Conservation (phyloP, 1,140 invertebrate species). For the Saccostrea glomerata region DNA sequence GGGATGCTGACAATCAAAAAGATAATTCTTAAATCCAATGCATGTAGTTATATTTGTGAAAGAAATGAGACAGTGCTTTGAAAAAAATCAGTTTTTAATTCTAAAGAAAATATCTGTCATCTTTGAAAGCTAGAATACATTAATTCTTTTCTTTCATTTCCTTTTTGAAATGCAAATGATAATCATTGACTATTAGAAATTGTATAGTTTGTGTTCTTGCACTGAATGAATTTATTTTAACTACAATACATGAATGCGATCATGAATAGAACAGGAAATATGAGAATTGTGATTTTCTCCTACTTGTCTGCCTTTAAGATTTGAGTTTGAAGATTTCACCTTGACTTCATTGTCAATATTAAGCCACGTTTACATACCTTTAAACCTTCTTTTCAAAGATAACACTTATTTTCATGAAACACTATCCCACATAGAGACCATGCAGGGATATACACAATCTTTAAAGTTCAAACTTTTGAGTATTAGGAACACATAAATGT, state of each 20-base stretch:
- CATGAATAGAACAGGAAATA: neutral
- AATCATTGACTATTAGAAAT: slow-evolving; percentile 14
- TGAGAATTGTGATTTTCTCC: neutral
- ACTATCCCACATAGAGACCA: neutral
- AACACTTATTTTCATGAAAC: slow-evolving; percentile 9
- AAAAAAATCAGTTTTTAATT: no score
- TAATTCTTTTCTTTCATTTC: neutral
- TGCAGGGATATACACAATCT: slow-evolving; percentile 7
- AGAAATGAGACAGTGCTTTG: no score
- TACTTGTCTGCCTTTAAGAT: neutral
- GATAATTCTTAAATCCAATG: no score
- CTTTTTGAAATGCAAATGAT: neutral
- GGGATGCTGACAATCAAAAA: no score
- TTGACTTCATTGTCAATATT: slow-evolving; percentile 9
- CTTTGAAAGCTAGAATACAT: no score
- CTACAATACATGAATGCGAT: neutral
- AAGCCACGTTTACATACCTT: slow-evolving; percentile 29
- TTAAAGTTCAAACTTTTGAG: neutral
- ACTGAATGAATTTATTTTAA: slow-evolving; percentile 26
- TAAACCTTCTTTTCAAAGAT: slow-evolving; percentile 24
- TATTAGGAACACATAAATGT: neutral
- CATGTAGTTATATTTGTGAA: no score
- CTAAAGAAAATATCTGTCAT: no score
- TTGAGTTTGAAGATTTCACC: neutral
- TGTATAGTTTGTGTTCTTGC: slow-evolving; percentile 1